A percentile compares a stretch with the other conserved stretches of the same genome.
Evolutionary conservation across 2,888 invertebrate genomes (phyloP).

Genomic region (Plemyria rubiginata): DNA sequence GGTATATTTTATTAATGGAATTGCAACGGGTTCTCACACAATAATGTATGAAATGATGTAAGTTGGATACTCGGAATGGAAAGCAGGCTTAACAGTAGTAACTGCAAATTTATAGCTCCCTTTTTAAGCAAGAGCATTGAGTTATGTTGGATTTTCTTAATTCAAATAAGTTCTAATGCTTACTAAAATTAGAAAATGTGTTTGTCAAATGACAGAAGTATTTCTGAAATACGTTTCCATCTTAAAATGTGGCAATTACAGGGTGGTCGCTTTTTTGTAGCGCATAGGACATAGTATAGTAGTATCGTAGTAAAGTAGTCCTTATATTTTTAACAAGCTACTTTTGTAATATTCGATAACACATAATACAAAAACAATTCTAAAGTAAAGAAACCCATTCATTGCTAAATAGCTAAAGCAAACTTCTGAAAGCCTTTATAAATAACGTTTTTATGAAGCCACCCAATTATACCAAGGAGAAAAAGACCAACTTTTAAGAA

Average conservation of each 20-base stretch:
- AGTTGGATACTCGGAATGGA: slow-evolving; percentile 17
- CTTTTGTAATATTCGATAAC: not conserved
- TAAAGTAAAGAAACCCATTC: slow-evolving; percentile 15
- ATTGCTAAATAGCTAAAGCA: slow-evolving; percentile 9
- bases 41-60: slow-evolving; percentile 35
- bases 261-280: not conserved
- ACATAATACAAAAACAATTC: slow-evolving; percentile 1
- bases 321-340: no score
- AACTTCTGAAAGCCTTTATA: slow-evolving; percentile 21
- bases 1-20: slow-evolving; percentile 64
- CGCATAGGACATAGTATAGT: no score
- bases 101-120: slow-evolving; percentile 8
- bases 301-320: no score
- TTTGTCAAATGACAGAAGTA: not conserved
- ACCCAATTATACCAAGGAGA: slow-evolving; percentile 28
- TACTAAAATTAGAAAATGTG: no score
- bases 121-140: slow-evolving; percentile 10
- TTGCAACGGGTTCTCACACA: slow-evolving; percentile 56
- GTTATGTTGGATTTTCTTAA: slow-evolving; percentile 11
- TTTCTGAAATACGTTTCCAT: not conserved
- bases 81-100: slow-evolving; percentile 5
- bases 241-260: not conserved
- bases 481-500: slow-evolving; percentile 23
- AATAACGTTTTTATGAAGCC: slow-evolving; percentile 27
- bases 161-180: not conserved